Conservation (phyloP, 2,797 vertebrate species). For the Jordanella pulchra region DNA sequence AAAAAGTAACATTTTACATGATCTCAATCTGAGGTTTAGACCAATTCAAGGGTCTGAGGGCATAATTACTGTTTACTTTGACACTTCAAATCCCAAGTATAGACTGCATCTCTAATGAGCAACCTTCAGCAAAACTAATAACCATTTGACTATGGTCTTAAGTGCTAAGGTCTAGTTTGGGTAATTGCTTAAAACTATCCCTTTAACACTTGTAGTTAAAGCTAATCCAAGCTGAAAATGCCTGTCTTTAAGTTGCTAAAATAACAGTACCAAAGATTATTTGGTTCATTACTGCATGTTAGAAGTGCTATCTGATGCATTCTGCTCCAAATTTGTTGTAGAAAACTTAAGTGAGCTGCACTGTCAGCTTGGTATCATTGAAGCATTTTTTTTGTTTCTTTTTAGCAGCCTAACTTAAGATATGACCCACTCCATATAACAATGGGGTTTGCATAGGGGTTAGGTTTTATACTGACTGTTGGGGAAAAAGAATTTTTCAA, state of each 20-base stretch:
- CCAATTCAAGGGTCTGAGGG: background rate
- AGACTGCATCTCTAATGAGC: constrained; percentile 23
- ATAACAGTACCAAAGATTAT: background rate
- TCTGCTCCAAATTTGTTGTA: background rate
- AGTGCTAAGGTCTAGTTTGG: background rate
- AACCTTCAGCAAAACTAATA: constrained; percentile 26
- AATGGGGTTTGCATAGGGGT: no score
- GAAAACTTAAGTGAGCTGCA: background rate
- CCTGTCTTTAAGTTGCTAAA: background rate
- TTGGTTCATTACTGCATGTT: background rate
- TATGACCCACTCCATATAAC: no score
- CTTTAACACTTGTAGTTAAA: background rate
- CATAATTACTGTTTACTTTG: constrained; percentile 12
- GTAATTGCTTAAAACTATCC: background rate
- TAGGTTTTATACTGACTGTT: no score
- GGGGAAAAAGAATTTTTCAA: no score
- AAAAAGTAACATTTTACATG: background rate
- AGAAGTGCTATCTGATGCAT: no score
- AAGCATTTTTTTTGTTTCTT: no score
- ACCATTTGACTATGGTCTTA: background rate
- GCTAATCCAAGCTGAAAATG: background rate
- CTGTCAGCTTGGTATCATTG: no score
- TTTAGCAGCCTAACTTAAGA: no score
- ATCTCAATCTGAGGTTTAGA: background rate
- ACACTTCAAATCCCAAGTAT: constrained; percentile 2